Percentiles rank a stretch among this genome's conserved stretches.
Conservation (phyloP, 2,888 invertebrate species). For the Euzophera pinguis region DNA sequence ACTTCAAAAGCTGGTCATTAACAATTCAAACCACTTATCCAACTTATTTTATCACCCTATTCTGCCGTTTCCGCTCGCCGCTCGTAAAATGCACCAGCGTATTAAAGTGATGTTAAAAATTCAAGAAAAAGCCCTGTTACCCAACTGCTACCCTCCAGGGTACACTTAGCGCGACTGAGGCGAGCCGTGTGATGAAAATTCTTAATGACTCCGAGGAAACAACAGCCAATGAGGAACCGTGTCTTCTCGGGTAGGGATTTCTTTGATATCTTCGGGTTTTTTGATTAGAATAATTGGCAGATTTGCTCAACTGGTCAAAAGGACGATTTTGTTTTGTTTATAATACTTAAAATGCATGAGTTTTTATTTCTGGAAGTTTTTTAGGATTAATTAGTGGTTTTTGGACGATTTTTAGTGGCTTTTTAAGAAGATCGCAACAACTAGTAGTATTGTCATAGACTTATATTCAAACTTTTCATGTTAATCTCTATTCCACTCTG, state of each 20-base stretch:
- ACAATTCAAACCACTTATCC: slow-evolving; percentile 8
- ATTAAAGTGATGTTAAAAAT: slow-evolving; percentile 61
- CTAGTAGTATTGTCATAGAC: too few species aligned
- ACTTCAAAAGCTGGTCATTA: slow-evolving; percentile 7
- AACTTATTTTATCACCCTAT: slow-evolving; percentile 23
- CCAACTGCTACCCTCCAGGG: slow-evolving; percentile 54
- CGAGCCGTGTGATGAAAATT: slow-evolving; percentile 56
- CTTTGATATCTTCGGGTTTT: not conserved
- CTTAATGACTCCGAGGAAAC: slow-evolving; percentile 46
- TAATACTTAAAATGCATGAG: too few species aligned
- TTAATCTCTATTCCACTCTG: too few species aligned
- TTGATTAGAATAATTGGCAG: not conserved
- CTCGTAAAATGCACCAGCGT: slow-evolving; percentile 38
- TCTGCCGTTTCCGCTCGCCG: slow-evolving; percentile 22
- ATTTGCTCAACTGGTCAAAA: not conserved
- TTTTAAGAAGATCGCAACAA: too few species aligned
- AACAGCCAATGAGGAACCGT: slow-evolving; percentile 24
- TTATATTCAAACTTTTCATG: too few species aligned
- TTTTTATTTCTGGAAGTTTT: too few species aligned
- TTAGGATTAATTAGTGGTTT: too few species aligned
- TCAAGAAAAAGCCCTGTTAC: slow-evolving; percentile 55
- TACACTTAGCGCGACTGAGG: slow-evolving; percentile 47
- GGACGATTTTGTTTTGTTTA: too few species aligned
- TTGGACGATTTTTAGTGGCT: too few species aligned
- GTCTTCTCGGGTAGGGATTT: not conserved